These are phyloP conservation scores for Copsychus sechellarum DNA, from an alignment of 2,113 vertebrate genomes.

Conservation along the genomic window DNA sequence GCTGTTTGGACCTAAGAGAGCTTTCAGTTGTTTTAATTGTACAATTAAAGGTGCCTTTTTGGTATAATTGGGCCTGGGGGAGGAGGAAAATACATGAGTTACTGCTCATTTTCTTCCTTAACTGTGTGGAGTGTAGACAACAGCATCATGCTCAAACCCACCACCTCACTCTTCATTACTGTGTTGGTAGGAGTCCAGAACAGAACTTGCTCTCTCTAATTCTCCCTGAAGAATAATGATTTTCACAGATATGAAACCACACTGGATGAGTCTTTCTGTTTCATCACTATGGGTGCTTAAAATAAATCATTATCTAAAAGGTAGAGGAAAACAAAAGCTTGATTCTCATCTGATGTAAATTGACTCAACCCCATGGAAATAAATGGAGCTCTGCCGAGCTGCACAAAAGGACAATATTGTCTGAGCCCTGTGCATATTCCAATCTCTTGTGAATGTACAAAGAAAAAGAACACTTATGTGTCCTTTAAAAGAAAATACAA, in stretches of 20 bases:
- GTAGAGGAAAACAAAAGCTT: constrained; percentile 15
- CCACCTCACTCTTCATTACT: neutral
- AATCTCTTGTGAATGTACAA: neutral
- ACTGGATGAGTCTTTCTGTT: neutral
- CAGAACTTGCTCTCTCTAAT: neutral
- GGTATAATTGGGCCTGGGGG: neutral
- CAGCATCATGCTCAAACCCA: neutral
- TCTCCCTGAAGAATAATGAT: neutral
- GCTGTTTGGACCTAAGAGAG: neutral
- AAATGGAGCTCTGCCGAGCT: constrained; percentile 25
- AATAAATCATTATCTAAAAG: constrained; percentile 24
- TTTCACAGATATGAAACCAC: neutral
- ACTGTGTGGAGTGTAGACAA: rapidly evolving
- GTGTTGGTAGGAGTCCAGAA: neutral
- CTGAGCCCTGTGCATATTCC: neutral
- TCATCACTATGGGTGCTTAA: constrained; percentile 17
- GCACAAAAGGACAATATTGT: constrained; percentile 3
- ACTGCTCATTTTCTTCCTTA: neutral
- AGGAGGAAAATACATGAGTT: neutral
- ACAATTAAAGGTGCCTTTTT: neutral
- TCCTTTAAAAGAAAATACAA: constrained; percentile 6
- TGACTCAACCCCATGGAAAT: neutral
- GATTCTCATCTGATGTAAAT: constrained; percentile 25
- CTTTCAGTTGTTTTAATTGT: neutral
- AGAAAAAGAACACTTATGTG: neutral